Conservation (phyloP, 2,888 invertebrate species). For the Pediacus dermestoides region DNA sequence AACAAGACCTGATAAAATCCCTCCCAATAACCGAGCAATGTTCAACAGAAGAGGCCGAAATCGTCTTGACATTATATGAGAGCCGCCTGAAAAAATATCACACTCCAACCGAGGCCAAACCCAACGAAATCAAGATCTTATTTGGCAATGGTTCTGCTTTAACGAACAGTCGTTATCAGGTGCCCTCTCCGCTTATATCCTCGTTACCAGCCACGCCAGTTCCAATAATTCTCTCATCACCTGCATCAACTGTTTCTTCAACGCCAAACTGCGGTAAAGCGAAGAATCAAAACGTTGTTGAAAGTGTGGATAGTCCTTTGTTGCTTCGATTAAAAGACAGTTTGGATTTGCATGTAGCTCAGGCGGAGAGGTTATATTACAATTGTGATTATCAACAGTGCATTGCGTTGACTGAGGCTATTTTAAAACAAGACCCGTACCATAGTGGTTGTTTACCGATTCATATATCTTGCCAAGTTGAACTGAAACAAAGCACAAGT, state of each 20-base stretch:
- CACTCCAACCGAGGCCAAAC: slow-evolving; percentile 51
- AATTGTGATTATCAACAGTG: slow-evolving; percentile 80
- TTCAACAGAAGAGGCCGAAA: slow-evolving; percentile 60
- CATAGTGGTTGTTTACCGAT: slow-evolving; percentile 74
- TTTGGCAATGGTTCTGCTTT: slow-evolving; percentile 13
- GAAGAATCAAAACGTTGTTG: slow-evolving; percentile 30
- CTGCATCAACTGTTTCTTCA: slow-evolving; percentile 31
- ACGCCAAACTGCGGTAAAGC: slow-evolving; percentile 34
- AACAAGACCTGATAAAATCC: slow-evolving; percentile 66
- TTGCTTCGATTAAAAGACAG: slow-evolving; percentile 57
- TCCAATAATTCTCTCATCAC: slow-evolving; percentile 24
- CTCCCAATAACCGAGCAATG: slow-evolving; percentile 64
- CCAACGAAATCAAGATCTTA: slow-evolving; percentile 24
- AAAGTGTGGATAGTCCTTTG: slow-evolving; percentile 19
- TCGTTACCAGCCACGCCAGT: slow-evolving; percentile 25
- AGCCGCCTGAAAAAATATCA: slow-evolving; percentile 85
- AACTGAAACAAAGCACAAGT: slow-evolving; percentile 75
- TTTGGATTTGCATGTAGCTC: slow-evolving; percentile 68
- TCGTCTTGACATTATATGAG: slow-evolving; percentile 74
- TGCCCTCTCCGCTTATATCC: slow-evolving; percentile 11
- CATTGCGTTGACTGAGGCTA: slow-evolving; percentile 64
- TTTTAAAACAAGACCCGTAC: slow-evolving; percentile 75
- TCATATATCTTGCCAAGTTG: slow-evolving; percentile 78
- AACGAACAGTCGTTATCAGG: not conserved
- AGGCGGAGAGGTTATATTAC: slow-evolving; percentile 77